Evolutionary conservation across 2,113 vertebrate genomes (phyloP).

Genomic region (Cacatua alba): DNA sequence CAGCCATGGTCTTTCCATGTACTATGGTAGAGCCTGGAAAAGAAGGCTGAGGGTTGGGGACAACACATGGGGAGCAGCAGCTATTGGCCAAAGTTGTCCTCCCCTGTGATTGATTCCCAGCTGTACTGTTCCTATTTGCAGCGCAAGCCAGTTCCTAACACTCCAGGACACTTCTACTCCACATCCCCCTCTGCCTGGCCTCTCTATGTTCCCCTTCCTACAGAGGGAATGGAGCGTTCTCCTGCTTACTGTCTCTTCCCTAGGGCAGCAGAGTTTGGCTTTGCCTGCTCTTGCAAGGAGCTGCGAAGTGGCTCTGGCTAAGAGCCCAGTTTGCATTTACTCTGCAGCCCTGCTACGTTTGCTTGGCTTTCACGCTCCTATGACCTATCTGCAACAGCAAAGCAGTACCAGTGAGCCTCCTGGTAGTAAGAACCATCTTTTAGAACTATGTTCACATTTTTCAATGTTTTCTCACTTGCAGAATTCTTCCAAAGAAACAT

Average conservation of each 20-base stretch:
- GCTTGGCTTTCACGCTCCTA: not conserved
- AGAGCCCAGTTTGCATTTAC: not conserved
- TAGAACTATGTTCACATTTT: not conserved
- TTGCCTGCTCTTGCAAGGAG: not conserved
- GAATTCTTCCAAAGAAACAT: not conserved
- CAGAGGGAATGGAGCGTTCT: not conserved
- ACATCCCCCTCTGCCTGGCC: not conserved
- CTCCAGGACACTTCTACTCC: not conserved
- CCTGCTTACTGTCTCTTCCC: not conserved
- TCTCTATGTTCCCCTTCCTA: not conserved
- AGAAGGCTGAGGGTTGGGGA: not conserved
- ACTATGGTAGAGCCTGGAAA: not conserved
- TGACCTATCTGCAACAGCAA: not conserved
- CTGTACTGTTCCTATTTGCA: not conserved
- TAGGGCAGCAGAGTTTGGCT: not conserved
- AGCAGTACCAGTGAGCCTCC: not conserved
- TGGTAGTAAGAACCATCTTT: not conserved
- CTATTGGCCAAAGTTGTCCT: not conserved
- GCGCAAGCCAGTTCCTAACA: not conserved
- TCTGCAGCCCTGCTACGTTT: not conserved
- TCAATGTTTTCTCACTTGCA: not conserved
- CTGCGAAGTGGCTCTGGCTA: not conserved
- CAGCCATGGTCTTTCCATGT: not conserved
- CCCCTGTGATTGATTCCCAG: not conserved
- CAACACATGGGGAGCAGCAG: not conserved